Percentiles rank a stretch among this genome's conserved stretches.
phyloP scores from a whole-genome alignment of 2,888 invertebrate genomes.

The Uropetala carovei region DNA sequence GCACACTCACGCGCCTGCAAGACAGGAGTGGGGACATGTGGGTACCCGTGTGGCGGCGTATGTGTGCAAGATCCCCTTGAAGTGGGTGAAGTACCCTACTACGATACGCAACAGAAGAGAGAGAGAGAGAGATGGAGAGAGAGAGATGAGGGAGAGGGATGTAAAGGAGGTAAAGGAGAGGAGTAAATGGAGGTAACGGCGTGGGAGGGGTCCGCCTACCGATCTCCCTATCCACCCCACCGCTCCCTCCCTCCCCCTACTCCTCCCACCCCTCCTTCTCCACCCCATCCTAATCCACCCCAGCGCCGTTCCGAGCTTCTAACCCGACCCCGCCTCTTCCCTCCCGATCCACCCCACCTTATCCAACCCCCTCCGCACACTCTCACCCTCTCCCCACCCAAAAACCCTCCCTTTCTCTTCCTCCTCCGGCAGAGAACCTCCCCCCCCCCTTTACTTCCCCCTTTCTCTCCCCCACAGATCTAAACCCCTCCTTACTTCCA shows the following conservation, averaged over 20 bases:
- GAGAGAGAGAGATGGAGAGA: neutral
- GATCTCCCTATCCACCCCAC: conserved; percentile 35
- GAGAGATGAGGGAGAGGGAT: conserved; percentile 25
- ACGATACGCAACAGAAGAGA: too few species aligned
- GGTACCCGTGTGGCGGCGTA: too few species aligned
- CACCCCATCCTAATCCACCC: conserved; percentile 40
- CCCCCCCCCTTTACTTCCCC: neutral
- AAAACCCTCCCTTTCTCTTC: neutral
- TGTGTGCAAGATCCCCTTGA: too few species aligned
- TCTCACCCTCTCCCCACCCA: neutral
- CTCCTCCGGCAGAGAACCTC: neutral
- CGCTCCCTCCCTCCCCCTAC: neutral
- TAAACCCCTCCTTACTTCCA: neutral
- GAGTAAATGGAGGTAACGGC: neutral
- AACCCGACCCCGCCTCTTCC: neutral
- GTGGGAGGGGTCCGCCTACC: neutral
- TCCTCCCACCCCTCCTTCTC: neutral
- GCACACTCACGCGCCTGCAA: too few species aligned
- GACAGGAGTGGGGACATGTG: too few species aligned
- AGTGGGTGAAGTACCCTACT: too few species aligned
- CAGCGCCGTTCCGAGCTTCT: conserved; percentile 32
- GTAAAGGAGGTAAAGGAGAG: neutral
- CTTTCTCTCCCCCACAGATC: neutral
- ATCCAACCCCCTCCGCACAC: neutral
- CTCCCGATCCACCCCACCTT: neutral